Evolutionary conservation across 2,888 invertebrate genomes (phyloP).

Genomic region (Lasioglossum marginatum): DNA sequence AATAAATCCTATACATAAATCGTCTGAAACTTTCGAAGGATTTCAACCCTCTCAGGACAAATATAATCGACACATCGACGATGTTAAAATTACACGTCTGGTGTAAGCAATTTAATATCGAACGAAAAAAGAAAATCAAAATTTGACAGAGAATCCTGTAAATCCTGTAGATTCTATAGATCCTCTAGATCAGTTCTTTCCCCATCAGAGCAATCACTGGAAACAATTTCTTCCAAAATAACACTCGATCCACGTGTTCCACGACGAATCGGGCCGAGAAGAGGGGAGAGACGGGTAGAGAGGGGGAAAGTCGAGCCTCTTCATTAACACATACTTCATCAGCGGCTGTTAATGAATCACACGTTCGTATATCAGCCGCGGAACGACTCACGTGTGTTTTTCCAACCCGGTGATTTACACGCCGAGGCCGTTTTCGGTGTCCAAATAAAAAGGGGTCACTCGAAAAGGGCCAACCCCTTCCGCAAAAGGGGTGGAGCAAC

Average conservation of each 20-base stretch:
- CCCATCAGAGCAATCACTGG: neutral
- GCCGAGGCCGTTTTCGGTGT: slow-evolving; percentile 54
- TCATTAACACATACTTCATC: slow-evolving; percentile 73
- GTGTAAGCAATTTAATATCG: too few species aligned
- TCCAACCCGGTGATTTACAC: slow-evolving; percentile 67
- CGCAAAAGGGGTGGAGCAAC: neutral
- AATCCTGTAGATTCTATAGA: neutral
- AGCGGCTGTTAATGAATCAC: slow-evolving; percentile 70
- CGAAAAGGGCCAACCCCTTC: slow-evolving; percentile 29
- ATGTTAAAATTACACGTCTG: too few species aligned
- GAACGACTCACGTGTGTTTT: slow-evolving; percentile 64
- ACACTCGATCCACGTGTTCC: slow-evolving; percentile 46
- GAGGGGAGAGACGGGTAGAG: neutral
- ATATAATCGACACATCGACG: too few species aligned
- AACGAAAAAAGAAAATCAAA: neutral
- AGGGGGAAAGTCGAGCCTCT: slow-evolving; percentile 45
- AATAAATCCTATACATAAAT: neutral
- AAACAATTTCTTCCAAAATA: slow-evolving; percentile 45
- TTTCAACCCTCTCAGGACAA: too few species aligned
- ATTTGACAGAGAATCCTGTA: neutral
- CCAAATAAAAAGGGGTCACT: slow-evolving; percentile 50
- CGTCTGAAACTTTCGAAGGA: slow-evolving; percentile 31
- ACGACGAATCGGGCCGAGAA: slow-evolving; percentile 13
- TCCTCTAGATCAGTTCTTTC: neutral
- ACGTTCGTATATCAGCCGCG: slow-evolving; percentile 65